These are phyloP conservation scores for Alauda arvensis DNA, from an alignment of 2,797 vertebrate genomes.

Conservation along the genomic window DNA sequence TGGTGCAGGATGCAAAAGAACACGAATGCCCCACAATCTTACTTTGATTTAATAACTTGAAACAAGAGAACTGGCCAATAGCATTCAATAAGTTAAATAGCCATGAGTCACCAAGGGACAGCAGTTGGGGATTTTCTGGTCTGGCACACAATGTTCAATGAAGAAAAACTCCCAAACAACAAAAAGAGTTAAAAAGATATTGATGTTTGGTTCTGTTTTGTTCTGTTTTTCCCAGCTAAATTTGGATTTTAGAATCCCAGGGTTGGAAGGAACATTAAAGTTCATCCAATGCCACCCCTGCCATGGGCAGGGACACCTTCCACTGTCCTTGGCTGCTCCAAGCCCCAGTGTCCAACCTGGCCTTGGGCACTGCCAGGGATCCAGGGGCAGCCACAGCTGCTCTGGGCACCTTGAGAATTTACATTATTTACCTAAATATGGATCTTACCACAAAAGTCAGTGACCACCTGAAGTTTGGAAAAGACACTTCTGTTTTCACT, in stretches of 20 bases:
- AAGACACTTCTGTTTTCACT: neutral
- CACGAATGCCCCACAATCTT: neutral
- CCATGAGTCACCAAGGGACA: neutral
- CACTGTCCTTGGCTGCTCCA: neutral
- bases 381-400: neutral
- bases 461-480: neutral
- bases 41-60: conserved; percentile 10
- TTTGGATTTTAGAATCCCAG: neutral
- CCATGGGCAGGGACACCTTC: neutral
- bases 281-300: rapidly evolving
- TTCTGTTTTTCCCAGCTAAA: neutral
- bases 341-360: neutral
- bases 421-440: neutral
- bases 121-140: neutral
- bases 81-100: neutral
- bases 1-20: neutral
- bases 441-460: neutral
- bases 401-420: neutral
- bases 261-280: rapidly evolving
- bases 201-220: neutral
- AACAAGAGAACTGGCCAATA: neutral
- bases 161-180: neutral
- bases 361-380: neutral
- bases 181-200: neutral
- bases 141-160: neutral